Evolutionary conservation across 2,113 vertebrate species (phyloP).

Genomic region (Pelvicachromis taeniatus): DNA sequence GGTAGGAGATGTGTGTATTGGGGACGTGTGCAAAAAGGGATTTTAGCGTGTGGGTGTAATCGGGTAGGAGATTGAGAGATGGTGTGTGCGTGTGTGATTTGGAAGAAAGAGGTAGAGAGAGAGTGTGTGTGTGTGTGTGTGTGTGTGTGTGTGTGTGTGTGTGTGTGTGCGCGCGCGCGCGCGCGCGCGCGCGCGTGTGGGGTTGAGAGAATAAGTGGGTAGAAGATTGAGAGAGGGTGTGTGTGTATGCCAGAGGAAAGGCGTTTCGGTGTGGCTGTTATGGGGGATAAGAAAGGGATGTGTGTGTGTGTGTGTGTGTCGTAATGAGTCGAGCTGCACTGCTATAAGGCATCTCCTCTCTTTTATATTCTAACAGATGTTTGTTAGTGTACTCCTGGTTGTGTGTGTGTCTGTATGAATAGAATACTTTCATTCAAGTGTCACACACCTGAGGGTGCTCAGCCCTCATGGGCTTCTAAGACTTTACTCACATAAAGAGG

Average conservation of each 20-base stretch:
- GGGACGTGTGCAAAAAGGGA: slow-evolving; percentile 47
- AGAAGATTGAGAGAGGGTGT: slow-evolving; percentile 48
- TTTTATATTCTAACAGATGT: slow-evolving; percentile 36
- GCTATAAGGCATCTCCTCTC: slow-evolving; percentile 26
- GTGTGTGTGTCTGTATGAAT: slow-evolving; percentile 5
- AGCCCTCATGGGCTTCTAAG: not conserved
- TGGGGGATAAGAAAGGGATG: slow-evolving; percentile 16
- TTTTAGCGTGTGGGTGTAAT: slow-evolving; percentile 56
- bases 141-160: not conserved
- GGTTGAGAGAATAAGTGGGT: slow-evolving; percentile 22
- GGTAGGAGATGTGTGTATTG: slow-evolving; percentile 42
- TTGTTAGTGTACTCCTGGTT: not conserved
- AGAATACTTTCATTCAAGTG: not conserved
- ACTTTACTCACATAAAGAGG: not conserved
- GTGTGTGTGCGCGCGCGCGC: too few relatives aligned
- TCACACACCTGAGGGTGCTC: not conserved
- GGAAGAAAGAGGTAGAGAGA: not conserved
- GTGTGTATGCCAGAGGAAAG: slow-evolving; percentile 24
- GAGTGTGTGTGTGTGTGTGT: not conserved
- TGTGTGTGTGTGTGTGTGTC: slow-evolving; percentile 20
- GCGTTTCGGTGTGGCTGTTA: slow-evolving; percentile 40
- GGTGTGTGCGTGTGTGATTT: slow-evolving; percentile 38
- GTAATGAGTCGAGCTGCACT: slow-evolving; percentile 42
- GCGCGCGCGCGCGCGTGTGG: not conserved
- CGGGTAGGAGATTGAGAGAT: slow-evolving; percentile 62